phyloP scores from a whole-genome alignment of 2,113 vertebrate species.

The Cyanoderma ruficeps region DNA sequence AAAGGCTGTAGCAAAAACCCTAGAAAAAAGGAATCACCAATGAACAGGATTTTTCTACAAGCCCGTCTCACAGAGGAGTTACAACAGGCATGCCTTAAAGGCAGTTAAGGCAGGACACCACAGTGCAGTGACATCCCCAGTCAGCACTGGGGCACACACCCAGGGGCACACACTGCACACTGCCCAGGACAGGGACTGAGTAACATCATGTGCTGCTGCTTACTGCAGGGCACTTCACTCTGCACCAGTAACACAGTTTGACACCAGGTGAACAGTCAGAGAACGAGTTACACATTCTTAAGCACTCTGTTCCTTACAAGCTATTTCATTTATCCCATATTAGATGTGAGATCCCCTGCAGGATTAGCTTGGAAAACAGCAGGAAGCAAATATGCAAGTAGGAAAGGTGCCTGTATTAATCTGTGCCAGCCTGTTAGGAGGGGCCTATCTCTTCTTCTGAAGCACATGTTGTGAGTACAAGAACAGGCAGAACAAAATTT shows the following conservation, averaged over 20 bases:
- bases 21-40: slow-evolving; percentile 32
- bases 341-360: neutral
- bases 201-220: neutral
- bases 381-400: neutral
- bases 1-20: slow-evolving; percentile 96
- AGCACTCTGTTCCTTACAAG: neutral
- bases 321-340: neutral
- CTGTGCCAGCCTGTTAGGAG: neutral
- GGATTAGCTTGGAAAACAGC: neutral
- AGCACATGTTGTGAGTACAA: neutral
- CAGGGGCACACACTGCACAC: neutral
- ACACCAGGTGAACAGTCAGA: neutral
- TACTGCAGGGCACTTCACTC: neutral
- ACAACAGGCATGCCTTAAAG: neutral
- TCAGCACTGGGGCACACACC: neutral
- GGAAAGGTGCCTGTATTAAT: neutral
- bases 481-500: neutral
- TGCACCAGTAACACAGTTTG: neutral
- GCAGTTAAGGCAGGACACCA: neutral
- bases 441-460: neutral
- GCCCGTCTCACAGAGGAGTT: neutral
- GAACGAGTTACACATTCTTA: neutral
- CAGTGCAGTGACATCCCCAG: neutral
- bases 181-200: neutral
- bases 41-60: neutral